phyloP scores from a whole-genome alignment of 2,113 vertebrate species.

The Tenebrosternarchus preto region DNA sequence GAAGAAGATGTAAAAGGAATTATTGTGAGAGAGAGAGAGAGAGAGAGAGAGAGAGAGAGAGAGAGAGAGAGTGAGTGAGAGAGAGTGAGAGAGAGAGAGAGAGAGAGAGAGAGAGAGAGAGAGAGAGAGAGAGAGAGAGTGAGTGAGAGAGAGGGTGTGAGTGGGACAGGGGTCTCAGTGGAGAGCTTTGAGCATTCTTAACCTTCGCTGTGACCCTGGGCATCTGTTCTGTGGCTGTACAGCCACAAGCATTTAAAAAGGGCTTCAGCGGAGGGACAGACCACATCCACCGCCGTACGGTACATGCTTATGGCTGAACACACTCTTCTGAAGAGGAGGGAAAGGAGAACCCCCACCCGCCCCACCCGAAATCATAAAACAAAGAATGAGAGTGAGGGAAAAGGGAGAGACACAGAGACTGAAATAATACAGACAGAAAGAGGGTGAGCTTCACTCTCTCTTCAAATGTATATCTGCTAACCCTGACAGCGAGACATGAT shows the following conservation, averaged over 20 bases:
- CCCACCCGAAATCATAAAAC: neutral
- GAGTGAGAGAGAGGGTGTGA: neutral
- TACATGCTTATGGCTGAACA: neutral
- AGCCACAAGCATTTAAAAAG: conserved; percentile 16
- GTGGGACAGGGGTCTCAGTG: neutral
- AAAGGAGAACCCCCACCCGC: neutral
- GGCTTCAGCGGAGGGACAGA: neutral
- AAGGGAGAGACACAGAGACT: conserved; percentile 1
- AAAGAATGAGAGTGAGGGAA: too few species aligned
- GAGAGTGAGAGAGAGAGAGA: neutral
- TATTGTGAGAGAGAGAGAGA: neutral
- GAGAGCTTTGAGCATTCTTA: conserved; percentile 38
- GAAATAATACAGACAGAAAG: conserved; percentile 2
- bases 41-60: neutral
- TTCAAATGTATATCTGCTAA: conserved; percentile 23
- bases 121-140: neutral
- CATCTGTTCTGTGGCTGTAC: conserved; percentile 1
- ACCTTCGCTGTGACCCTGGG: conserved; percentile 22
- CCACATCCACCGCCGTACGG: neutral
- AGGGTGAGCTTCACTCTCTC: conserved; percentile 20
- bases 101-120: neutral
- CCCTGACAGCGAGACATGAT: conserved; percentile 16
- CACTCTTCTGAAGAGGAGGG: neutral
- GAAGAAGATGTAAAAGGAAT: too few species aligned
- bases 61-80: too few species aligned